Base-by-base conservation (phyloP, 2,888 invertebrate species). In the Microdon myrmicae region DNA sequence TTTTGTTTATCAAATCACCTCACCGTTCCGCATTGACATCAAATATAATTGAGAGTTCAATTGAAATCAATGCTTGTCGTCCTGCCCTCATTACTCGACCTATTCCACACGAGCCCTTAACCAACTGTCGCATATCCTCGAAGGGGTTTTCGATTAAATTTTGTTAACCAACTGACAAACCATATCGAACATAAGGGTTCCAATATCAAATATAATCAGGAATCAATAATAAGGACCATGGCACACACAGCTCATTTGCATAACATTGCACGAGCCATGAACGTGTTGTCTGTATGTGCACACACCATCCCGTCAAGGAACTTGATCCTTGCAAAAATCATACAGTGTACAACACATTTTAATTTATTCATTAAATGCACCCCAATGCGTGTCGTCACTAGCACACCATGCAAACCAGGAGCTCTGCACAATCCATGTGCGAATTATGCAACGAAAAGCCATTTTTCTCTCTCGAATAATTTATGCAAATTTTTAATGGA, bases 301-400 rank as follows among this genome's bases (percentile, higher is more conserved):
- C 51, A 7, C 43, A 29, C 29, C 37, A 19, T 19, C 32, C 8
- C 12, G 23, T 1, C n/a, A n/a, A 13, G 9, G 49, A 56, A 51
- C 31, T 53, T 53, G 64, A 58, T 58, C 58, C 51, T 58, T 64
- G 64, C 64, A 47, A 64, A 28, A 23, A 39, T 56, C 34, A 20
- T 32, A 17, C n/a, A 29, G n/a, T 19, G 10, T 28, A 17, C 7
- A 3, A 22, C 38, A 37, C n/a, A 4, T n/a, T 31, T 29, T 38
- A 64, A 64, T 64, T 64, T 64, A 64, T 64, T 64, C 64, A 64
- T 45, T 53, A 61, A 64, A 58, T 58, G 45, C 58, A 64, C 64
- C 64, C 64, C 32, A 43, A 20, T 39, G 17, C 1, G 28, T n/a
- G 7, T n/a, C n/a, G n/a, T n/a, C n/a, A n/a, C n/a, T n/a, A n/a